These are phyloP conservation scores for Lottia scabra DNA, from an alignment of 2,888 invertebrate genomes.

Conservation along the genomic window DNA sequence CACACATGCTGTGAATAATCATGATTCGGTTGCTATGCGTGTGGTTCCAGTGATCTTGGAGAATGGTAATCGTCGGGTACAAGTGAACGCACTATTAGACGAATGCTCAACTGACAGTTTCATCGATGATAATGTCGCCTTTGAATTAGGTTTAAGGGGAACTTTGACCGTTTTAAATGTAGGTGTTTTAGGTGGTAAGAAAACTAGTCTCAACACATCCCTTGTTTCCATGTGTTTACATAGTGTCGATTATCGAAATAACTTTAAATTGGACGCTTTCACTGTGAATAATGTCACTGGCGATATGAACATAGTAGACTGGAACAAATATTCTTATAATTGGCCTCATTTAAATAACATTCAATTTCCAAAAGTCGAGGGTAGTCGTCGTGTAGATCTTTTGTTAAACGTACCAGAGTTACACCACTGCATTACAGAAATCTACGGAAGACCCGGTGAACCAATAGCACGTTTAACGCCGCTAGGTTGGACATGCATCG, in stretches of 20 bases:
- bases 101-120: not conserved
- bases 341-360: constrained; percentile 17
- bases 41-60: not conserved
- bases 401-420: constrained; percentile 15
- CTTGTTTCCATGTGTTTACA: not conserved
- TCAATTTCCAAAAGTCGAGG: constrained; percentile 2
- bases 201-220: constrained; percentile 1
- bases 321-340: not conserved
- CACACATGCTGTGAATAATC: not conserved
- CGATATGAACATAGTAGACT: constrained; percentile 8
- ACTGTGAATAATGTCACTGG: constrained; percentile 14
- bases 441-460: constrained; percentile 12
- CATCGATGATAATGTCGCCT: constrained; percentile 7
- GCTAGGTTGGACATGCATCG: constrained; percentile 21
- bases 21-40: not conserved
- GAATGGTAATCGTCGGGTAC: not conserved
- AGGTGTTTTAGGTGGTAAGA: constrained; percentile 2
- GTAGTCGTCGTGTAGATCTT: constrained; percentile 12
- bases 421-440: constrained; percentile 8
- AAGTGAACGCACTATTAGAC: constrained; percentile 1
- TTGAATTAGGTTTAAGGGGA: constrained; percentile 10
- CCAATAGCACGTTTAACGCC: constrained; percentile 17
- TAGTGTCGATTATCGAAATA: not conserved
- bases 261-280: not conserved
- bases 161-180: not conserved